phyloP scores from a whole-genome alignment of 2,797 vertebrate genomes.

The Clarias pachynema region DNA sequence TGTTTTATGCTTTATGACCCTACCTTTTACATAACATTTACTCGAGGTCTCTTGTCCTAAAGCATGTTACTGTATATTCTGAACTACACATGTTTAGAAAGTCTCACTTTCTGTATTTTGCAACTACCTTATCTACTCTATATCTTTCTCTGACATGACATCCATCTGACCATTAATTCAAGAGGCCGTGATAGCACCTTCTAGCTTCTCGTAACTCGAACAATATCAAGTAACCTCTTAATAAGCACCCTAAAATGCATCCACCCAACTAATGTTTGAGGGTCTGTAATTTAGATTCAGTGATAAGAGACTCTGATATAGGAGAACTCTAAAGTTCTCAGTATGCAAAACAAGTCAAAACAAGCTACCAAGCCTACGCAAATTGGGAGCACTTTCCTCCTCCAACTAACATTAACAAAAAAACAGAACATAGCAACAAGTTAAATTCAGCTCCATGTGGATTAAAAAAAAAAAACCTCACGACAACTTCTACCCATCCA shows the following conservation, averaged over 20 bases:
- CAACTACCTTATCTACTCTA: background rate
- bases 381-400: background rate
- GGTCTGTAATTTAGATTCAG: slow-evolving; percentile 20
- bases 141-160: background rate
- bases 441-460: slow-evolving; percentile 1
- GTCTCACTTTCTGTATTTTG: background rate
- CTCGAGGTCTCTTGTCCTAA: background rate
- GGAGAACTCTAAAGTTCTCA: slow-evolving; percentile 33
- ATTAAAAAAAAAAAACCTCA: background rate
- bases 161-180: background rate
- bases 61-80: background rate
- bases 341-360: slow-evolving; percentile 46
- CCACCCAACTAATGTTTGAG: slow-evolving; percentile 17
- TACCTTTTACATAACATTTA: background rate
- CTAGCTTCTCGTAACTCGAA: background rate
- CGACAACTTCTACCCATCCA: background rate
- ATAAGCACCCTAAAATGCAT: background rate
- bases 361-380: slow-evolving; percentile 22
- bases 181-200: background rate
- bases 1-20: background rate
- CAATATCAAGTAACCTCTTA: slow-evolving; percentile 1
- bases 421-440: background rate
- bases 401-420: slow-evolving; percentile 4
- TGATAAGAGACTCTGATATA: slow-evolving; percentile 22
- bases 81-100: background rate